Conservation (phyloP, 2,113 vertebrate species). For the Willisornis vidua region DNA sequence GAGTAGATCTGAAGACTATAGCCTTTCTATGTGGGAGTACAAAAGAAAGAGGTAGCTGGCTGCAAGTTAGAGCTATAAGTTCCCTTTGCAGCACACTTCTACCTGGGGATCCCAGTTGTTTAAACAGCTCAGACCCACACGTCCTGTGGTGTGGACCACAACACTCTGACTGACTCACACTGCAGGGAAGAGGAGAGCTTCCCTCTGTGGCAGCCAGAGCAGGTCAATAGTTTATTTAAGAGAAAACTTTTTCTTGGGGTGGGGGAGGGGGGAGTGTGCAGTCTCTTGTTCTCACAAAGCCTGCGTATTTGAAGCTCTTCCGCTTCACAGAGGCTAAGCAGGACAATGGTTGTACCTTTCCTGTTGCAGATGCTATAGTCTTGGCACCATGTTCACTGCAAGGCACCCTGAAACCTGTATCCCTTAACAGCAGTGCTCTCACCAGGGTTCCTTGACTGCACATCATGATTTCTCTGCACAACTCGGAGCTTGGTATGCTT, state of each 20-base stretch:
- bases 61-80: background rate
- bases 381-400: background rate
- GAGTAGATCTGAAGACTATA: background rate
- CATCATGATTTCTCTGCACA: background rate
- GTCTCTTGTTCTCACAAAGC: background rate
- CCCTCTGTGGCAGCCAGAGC: background rate
- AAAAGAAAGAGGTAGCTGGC: background rate
- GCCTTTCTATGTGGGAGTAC: background rate
- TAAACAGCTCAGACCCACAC: background rate
- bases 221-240: rapidly evolving
- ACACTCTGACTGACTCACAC: background rate
- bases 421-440: rapidly evolving
- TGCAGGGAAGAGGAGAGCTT: background rate
- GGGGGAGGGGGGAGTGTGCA: too few species aligned
- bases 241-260: background rate
- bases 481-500: background rate
- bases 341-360: background rate
- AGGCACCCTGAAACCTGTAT: background rate
- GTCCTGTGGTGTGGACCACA: background rate
- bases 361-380: rapidly evolving
- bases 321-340: background rate
- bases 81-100: background rate
- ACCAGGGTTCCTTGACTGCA: background rate
- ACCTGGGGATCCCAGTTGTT: background rate
- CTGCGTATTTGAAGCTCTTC: background rate